Conservation (phyloP, 2,113 vertebrate genomes). For the Amphiprion ocellaris region DNA sequence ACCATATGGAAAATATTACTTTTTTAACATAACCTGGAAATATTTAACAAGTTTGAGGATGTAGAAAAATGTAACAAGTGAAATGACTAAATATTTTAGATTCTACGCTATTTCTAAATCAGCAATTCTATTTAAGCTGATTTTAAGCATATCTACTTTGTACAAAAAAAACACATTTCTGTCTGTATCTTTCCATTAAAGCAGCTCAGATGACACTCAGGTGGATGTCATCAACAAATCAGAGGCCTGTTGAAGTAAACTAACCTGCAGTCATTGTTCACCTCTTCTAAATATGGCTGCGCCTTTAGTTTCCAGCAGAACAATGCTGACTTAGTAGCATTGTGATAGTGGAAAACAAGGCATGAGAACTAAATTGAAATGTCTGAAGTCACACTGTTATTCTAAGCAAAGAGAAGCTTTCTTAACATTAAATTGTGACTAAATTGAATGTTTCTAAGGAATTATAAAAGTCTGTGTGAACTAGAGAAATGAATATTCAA, state of each 20-base stretch:
- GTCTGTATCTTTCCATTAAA: neutral
- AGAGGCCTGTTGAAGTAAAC: neutral
- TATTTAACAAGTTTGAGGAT: no score
- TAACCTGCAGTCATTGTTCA: neutral
- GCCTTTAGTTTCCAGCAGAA: neutral
- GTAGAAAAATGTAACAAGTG: no score
- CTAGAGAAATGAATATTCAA: neutral
- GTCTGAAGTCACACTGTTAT: no score
- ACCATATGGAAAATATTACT: neutral
- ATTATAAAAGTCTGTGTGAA: neutral
- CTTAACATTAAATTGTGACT: no score
- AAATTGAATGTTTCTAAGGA: neutral
- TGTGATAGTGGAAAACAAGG: neutral
- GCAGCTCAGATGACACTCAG: neutral
- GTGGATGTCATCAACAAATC: neutral
- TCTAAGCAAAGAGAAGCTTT: no score
- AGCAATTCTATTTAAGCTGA: neutral
- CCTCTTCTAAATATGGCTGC: neutral
- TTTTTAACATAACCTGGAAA: no score
- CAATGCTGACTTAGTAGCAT: neutral
- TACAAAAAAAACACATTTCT: no score
- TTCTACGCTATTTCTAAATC: neutral
- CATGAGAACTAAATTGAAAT: neutral
- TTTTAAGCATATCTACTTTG: no score
- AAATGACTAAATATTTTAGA: neutral